These are phyloP conservation scores for Limnephilus lunatus DNA, from an alignment of 2,888 invertebrate species.

Conservation along the genomic window DNA sequence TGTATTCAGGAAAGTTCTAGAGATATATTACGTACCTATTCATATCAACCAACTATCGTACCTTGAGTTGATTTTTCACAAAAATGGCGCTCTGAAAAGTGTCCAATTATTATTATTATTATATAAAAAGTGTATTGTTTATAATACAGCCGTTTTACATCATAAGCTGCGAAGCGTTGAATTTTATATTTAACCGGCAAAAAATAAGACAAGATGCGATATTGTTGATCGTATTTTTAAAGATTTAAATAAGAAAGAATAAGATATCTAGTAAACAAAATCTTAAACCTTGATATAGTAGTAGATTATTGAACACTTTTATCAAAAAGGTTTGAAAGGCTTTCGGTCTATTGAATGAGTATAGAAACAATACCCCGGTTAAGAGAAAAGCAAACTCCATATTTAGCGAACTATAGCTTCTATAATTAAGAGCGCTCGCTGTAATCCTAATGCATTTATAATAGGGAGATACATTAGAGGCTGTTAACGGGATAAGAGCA, in stretches of 20 bases:
- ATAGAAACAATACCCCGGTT: background rate
- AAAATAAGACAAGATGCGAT: background rate
- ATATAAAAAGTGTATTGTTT: background rate
- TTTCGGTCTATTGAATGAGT: background rate
- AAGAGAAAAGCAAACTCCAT: background rate
- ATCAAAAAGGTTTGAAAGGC: background rate
- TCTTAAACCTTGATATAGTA: background rate
- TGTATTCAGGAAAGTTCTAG: background rate
- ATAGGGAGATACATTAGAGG: conserved; percentile 53
- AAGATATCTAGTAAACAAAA: background rate
- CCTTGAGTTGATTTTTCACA: too few relatives aligned
- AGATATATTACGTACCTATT: background rate
- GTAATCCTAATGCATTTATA: conserved; percentile 55
- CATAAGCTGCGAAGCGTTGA: background rate
- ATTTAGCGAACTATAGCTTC: conserved; percentile 28
- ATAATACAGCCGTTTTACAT: background rate
- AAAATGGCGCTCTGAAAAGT: too few relatives aligned
- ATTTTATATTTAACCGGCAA: background rate
- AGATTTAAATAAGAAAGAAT: background rate
- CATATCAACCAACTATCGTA: background rate
- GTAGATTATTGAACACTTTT: background rate
- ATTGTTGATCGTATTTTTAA: background rate
- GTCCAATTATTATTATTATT: too few relatives aligned
- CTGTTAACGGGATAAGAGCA: conserved; percentile 49
- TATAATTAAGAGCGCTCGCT: conserved; percentile 39